Conservation (phyloP, 2,113 vertebrate genomes). For the Vulpes vulpes region DNA sequence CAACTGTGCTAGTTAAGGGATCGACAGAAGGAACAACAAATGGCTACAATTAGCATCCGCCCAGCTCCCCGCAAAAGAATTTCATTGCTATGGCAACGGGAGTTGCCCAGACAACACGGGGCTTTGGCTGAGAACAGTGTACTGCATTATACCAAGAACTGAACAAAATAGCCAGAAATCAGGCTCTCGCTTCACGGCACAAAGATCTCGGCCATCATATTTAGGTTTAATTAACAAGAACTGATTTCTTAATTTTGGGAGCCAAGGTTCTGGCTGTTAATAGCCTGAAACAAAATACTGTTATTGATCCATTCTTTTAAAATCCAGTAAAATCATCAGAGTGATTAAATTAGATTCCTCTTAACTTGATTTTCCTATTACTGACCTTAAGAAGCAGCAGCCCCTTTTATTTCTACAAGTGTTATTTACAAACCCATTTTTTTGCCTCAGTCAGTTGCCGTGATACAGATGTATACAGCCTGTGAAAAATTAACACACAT, state of each 20-base stretch:
- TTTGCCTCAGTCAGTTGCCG: neutral
- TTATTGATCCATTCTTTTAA: constrained; percentile 73
- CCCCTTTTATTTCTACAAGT: constrained; percentile 41
- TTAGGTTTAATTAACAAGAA: constrained; percentile 75
- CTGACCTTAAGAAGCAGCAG: neutral
- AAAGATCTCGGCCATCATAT: constrained; percentile 66
- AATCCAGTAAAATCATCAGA: constrained; percentile 69
- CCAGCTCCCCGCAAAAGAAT: constrained; percentile 82
- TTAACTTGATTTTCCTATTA: constrained; percentile 45
- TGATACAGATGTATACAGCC: neutral
- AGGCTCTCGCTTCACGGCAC: neutral
- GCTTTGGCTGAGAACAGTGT: constrained; percentile 81
- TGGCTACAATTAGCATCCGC: constrained; percentile 83
- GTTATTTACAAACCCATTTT: constrained; percentile 25
- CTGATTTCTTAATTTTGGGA: constrained; percentile 58
- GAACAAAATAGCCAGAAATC: constrained; percentile 47
- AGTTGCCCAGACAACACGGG: constrained; percentile 86
- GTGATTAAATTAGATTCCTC: constrained; percentile 34
- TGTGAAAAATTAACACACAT: constrained; percentile 33
- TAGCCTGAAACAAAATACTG: constrained; percentile 73
- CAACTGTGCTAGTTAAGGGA: constrained; percentile 85
- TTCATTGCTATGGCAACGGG: constrained; percentile 87
- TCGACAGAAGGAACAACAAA: constrained; percentile 85
- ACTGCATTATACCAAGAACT: constrained; percentile 62
- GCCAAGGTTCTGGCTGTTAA: constrained; percentile 51